Percentiles rank a stretch among this genome's conserved stretches.
Conservation (phyloP, 2,113 vertebrate genomes). For the Catharus fuscescens region DNA sequence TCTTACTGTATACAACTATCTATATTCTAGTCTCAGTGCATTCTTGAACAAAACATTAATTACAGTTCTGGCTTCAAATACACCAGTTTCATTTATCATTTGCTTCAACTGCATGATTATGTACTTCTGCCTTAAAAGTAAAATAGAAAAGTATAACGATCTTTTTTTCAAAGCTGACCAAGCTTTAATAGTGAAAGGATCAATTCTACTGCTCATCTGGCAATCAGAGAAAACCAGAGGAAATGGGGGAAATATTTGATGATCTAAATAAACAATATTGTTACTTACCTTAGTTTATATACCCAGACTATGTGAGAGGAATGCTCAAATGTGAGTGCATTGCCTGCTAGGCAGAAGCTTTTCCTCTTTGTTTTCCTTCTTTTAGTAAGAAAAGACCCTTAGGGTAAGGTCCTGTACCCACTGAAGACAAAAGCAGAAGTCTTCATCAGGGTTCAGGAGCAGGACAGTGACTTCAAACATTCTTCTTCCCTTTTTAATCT, state of each 20-base stretch:
- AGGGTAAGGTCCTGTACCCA: not conserved
- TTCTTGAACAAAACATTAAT: not conserved
- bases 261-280: not conserved
- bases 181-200: not conserved
- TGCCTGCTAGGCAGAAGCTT: conserved; percentile 14
- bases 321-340: not conserved
- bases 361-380: not conserved
- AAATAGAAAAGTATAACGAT: not conserved
- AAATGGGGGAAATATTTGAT: not conserved
- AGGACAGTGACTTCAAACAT: conserved; percentile 19
- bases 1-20: not conserved
- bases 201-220: not conserved
- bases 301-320: not conserved
- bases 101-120: not conserved
- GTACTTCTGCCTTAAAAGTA: not conserved
- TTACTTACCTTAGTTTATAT: conserved; percentile 61
- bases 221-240: not conserved
- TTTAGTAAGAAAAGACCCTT: conserved; percentile 7
- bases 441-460: not conserved
- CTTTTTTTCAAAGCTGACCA: not conserved
- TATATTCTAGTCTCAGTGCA: not conserved
- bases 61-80: not conserved
- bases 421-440: conserved; percentile 14
- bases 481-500: conserved; percentile 29
- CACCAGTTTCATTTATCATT: not conserved